phyloP scores from a whole-genome alignment of 2,888 invertebrate genomes.

The Eristalinus sepulchralis region DNA sequence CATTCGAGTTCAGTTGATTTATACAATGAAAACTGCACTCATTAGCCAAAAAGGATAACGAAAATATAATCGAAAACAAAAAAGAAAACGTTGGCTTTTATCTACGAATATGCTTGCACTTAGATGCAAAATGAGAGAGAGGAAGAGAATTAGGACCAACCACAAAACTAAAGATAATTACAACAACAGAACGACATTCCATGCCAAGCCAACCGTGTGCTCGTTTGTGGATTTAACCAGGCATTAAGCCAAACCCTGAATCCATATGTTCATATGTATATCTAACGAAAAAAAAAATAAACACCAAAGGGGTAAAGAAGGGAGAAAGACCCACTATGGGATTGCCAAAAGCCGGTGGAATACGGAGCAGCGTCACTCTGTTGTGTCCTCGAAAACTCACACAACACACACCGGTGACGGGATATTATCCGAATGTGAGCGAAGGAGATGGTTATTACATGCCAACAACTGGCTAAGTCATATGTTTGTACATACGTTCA shows the following conservation, averaged over 20 bases:
- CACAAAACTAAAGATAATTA: slow-evolving; percentile 63
- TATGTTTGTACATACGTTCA: neutral
- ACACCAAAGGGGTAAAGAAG: neutral
- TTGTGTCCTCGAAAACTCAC: slow-evolving; percentile 27
- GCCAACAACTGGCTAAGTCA: slow-evolving; percentile 16
- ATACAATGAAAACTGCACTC: slow-evolving; percentile 20
- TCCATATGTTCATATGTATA: slow-evolving; percentile 6
- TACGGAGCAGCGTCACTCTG: neutral
- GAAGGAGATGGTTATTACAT: slow-evolving; percentile 56
- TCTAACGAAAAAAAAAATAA: slow-evolving; percentile 3
- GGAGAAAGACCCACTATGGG: slow-evolving; percentile 25
- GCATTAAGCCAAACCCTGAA: slow-evolving; percentile 63
- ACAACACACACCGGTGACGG: slow-evolving; percentile 50
- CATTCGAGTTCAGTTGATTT: neutral
- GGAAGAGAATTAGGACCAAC: slow-evolving; percentile 1
- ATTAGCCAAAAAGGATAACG: slow-evolving; percentile 46
- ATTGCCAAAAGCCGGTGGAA: slow-evolving; percentile 49
- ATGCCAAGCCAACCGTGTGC: slow-evolving; percentile 58
- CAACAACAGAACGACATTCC: slow-evolving; percentile 53
- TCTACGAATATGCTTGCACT: neutral
- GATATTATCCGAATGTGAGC: slow-evolving; percentile 46
- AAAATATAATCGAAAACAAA: slow-evolving; percentile 30
- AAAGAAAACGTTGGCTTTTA: neutral
- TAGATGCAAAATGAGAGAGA: neutral
- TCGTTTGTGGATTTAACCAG: slow-evolving; percentile 63